These are phyloP conservation scores for Sorex maritimensis DNA, from an alignment of 2,797 vertebrate species.

Conservation along the genomic window DNA sequence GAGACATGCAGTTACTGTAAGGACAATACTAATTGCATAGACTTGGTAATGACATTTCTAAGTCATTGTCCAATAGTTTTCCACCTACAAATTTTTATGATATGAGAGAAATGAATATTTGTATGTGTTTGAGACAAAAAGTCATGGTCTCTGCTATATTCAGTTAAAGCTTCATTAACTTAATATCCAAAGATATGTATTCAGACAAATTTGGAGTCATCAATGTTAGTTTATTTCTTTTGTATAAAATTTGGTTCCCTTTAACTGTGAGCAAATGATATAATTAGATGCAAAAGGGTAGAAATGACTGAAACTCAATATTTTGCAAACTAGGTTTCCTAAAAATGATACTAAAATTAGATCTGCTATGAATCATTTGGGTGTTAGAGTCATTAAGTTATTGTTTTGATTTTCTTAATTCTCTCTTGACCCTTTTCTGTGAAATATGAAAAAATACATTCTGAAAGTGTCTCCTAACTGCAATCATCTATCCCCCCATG, in stretches of 20 bases:
- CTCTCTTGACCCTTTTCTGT: neutral
- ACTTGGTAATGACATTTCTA: neutral
- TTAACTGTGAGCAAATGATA: neutral
- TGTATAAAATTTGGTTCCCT: neutral
- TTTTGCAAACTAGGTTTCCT: neutral
- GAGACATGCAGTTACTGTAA: neutral
- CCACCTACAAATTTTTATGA: neutral
- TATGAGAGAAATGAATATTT: neutral
- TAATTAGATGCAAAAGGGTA: neutral
- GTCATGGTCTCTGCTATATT: neutral
- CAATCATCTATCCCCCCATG: too few species aligned
- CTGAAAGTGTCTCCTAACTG: neutral
- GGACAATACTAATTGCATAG: neutral
- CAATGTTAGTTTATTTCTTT: neutral
- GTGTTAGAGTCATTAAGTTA: neutral
- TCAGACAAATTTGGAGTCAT: neutral
- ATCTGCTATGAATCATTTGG: neutral
- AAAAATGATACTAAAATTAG: neutral
- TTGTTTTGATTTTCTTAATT: neutral
- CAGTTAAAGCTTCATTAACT: neutral
- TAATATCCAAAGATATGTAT: neutral
- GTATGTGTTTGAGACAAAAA: neutral
- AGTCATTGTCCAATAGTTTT: neutral
- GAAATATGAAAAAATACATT: neutral
- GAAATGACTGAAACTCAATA: neutral